These are phyloP conservation scores for Jacana jacana DNA, from an alignment of 2,113 vertebrate genomes.

Conservation along the genomic window DNA sequence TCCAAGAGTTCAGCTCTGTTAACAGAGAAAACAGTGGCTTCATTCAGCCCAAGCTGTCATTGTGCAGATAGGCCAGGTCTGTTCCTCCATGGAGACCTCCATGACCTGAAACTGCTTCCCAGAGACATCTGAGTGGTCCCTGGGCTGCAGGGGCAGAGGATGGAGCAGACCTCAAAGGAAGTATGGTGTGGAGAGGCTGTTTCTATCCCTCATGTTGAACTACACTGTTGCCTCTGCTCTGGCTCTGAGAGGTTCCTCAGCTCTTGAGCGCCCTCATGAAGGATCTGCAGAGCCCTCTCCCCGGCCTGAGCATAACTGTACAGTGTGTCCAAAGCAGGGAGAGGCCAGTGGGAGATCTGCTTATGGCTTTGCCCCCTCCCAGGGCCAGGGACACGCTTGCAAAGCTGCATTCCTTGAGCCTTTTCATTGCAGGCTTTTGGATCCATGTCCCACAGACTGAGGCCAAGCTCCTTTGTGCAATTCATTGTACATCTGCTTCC, in stretches of 20 bases:
- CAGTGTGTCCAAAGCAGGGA: background rate
- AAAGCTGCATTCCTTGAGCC: background rate
- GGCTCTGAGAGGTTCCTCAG: background rate
- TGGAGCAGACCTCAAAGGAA: background rate
- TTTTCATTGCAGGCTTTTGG: background rate
- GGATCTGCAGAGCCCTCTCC: background rate
- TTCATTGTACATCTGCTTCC: background rate
- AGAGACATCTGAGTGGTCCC: background rate
- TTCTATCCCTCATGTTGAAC: rapidly evolving
- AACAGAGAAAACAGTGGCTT: background rate
- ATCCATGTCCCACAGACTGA: background rate
- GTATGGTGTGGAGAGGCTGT: background rate
- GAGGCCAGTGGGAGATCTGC: background rate
- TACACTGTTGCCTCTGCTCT: background rate
- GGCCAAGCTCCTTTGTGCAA: background rate
- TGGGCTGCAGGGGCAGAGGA: background rate
- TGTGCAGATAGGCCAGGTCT: background rate
- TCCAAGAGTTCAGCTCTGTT: background rate
- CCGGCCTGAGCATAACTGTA: background rate
- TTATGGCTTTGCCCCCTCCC: background rate
- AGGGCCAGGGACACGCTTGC: background rate
- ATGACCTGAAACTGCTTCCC: background rate
- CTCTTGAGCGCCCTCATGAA: background rate
- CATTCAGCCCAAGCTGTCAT: background rate
- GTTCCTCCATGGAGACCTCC: background rate